phyloP scores from a whole-genome alignment of 2,888 invertebrate genomes.

The Cyaniris semiargus region DNA sequence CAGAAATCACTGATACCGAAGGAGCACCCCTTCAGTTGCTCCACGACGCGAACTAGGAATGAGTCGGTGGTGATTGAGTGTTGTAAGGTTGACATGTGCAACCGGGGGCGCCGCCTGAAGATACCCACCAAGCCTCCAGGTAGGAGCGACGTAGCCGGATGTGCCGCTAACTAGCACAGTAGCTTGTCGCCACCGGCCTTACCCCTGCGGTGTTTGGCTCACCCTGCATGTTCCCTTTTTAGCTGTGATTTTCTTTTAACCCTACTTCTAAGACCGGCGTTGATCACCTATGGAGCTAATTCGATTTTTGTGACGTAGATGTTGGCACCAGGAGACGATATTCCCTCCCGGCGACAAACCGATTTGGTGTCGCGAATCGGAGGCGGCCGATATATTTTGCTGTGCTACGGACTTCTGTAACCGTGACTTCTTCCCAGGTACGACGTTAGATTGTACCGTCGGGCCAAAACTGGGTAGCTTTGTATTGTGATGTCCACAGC shows the following conservation, averaged over 20 bases:
- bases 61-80: slow-evolving; percentile 89
- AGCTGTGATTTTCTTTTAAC: slow-evolving; percentile 49
- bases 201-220: slow-evolving; percentile 54
- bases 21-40: slow-evolving; percentile 91
- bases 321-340: slow-evolving; percentile 79
- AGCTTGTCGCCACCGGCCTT: slow-evolving; percentile 43
- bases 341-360: slow-evolving; percentile 82
- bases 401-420: slow-evolving; percentile 88
- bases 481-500: slow-evolving; percentile 68
- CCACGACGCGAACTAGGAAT: slow-evolving; percentile 87
- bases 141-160: slow-evolving; percentile 72
- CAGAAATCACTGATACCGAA: slow-evolving; percentile 86
- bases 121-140: slow-evolving; percentile 85
- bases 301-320: slow-evolving; percentile 78
- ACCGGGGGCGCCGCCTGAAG: slow-evolving; percentile 84
- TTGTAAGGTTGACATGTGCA: slow-evolving; percentile 89
- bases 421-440: slow-evolving; percentile 67
- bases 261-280: slow-evolving; percentile 63
- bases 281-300: slow-evolving; percentile 67
- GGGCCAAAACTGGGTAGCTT: slow-evolving; percentile 61
- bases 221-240: slow-evolving; percentile 62
- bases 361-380: slow-evolving; percentile 80
- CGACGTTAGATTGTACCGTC: slow-evolving; percentile 63
- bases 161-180: slow-evolving; percentile 58
- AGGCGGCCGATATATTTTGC: slow-evolving; percentile 76